phyloP scores from a whole-genome alignment of 2,888 invertebrate genomes.

The Hoplodrina ambigua region DNA sequence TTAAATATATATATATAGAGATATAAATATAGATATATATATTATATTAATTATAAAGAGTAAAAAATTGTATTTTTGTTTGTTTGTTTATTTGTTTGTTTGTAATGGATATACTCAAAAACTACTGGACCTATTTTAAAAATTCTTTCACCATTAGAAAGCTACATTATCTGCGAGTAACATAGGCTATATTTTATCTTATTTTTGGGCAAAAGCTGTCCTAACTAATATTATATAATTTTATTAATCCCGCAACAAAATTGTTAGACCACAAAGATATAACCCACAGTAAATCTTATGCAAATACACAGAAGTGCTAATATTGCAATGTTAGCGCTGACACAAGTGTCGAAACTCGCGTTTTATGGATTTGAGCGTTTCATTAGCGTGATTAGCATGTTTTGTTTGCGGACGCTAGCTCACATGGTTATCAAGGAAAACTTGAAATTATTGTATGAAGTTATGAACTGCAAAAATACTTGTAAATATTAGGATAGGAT shows the following conservation, averaged over 20 bases:
- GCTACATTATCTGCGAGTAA: too few relatives aligned
- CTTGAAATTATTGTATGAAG: neutral
- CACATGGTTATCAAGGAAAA: constrained; percentile 25
- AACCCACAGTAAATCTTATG: neutral
- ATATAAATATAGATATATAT: too few relatives aligned
- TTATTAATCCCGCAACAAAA: neutral
- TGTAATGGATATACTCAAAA: too few relatives aligned
- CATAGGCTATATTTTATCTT: too few relatives aligned
- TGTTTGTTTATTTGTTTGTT: too few relatives aligned
- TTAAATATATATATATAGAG: too few relatives aligned
- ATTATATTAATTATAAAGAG: too few relatives aligned
- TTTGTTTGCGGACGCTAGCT: constrained; percentile 3
- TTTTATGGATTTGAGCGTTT: constrained; percentile 25
- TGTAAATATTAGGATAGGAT: neutral
- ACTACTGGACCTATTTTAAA: too few relatives aligned
- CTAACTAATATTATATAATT: too few relatives aligned
- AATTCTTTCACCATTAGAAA: too few relatives aligned
- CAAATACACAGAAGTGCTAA: constrained; percentile 26
- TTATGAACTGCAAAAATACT: neutral
- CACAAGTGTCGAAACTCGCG: constrained; percentile 31
- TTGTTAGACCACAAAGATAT: neutral
- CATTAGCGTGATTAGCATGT: constrained; percentile 43
- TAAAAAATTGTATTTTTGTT: too few relatives aligned
- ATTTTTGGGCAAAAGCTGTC: too few relatives aligned
- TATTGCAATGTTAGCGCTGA: constrained; percentile 12